Percentiles rank a stretch among this genome's conserved stretches.
Evolutionary conservation across 2,113 vertebrate species (phyloP).

Genomic region (Oryzias curvinotus): DNA sequence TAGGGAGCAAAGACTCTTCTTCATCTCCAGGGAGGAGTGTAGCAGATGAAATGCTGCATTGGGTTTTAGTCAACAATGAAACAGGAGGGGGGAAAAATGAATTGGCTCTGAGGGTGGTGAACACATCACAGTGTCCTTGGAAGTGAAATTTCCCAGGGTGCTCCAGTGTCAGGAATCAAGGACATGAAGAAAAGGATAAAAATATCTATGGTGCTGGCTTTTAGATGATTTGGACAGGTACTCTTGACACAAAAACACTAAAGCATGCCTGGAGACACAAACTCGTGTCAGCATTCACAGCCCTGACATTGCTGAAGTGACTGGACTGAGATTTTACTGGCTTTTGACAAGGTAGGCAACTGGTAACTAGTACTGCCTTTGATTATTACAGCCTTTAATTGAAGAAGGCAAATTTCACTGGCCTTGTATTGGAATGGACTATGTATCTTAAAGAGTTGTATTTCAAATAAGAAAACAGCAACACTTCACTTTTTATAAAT

Average conservation of each 20-base stretch:
- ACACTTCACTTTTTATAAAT: no score
- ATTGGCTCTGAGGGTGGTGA: neutral
- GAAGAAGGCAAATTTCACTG: no score
- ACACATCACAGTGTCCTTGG: constrained; percentile 57
- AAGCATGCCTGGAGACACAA: neutral
- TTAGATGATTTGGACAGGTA: constrained; percentile 35
- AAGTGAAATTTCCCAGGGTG: constrained; percentile 68
- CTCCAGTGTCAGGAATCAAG: constrained; percentile 57
- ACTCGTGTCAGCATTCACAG: neutral
- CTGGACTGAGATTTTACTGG: neutral
- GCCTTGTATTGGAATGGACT: no score
- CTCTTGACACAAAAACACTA: constrained; percentile 22
- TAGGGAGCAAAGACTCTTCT: constrained; percentile 44
- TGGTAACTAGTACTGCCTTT: no score
- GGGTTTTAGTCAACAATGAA: constrained; percentile 58
- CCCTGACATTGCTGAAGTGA: constrained; percentile 24
- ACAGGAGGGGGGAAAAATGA: constrained; percentile 26
- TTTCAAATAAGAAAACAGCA: no score
- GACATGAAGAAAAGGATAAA: constrained; percentile 41
- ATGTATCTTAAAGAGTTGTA: no score
- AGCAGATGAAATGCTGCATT: constrained; percentile 42
- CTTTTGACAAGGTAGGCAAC: neutral
- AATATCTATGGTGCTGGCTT: constrained; percentile 27
- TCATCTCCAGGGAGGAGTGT: constrained; percentile 56
- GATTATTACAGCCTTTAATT: no score